A percentile compares a stretch with the other conserved stretches of the same genome.
These are phyloP conservation scores for Helicoverpa armigera DNA, from an alignment of 1,140 invertebrate genomes.

Conservation along the genomic window DNA sequence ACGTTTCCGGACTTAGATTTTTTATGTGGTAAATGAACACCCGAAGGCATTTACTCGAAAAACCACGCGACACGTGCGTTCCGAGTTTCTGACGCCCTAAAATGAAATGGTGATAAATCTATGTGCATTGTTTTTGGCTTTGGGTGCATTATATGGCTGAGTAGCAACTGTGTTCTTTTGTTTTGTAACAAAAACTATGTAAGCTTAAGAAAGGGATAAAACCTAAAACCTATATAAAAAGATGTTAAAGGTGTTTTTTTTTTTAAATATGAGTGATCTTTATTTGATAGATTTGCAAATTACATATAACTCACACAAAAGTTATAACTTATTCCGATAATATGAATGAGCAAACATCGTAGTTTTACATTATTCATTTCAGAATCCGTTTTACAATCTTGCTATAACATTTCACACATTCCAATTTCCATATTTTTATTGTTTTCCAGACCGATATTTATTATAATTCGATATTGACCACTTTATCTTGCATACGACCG, in stretches of 20 bases:
- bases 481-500: slow-evolving; percentile 62
- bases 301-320: too few species aligned
- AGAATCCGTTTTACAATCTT: slow-evolving; percentile 24
- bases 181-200: neutral
- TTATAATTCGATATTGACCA: slow-evolving; percentile 59
- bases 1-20: slow-evolving; percentile 79
- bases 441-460: slow-evolving; percentile 33
- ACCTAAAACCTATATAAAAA: too few species aligned
- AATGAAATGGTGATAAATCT: slow-evolving; percentile 48
- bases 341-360: neutral
- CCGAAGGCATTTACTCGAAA: slow-evolving; percentile 65
- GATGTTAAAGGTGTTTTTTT: too few species aligned
- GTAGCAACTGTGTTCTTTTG: slow-evolving; percentile 4
- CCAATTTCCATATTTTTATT: slow-evolving; percentile 21
- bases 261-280: neutral
- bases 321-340: too few species aligned
- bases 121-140: slow-evolving; percentile 48
- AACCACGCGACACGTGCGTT: slow-evolving; percentile 70
- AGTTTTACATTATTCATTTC: slow-evolving; percentile 1
- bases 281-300: neutral
- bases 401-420: slow-evolving; percentile 21
- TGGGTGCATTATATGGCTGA: slow-evolving; percentile 1
- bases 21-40: slow-evolving; percentile 81
- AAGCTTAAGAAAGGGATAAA: neutral
- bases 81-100: slow-evolving; percentile 51